Conservation (phyloP, 2,888 invertebrate species). For the Norana najaformis region DNA sequence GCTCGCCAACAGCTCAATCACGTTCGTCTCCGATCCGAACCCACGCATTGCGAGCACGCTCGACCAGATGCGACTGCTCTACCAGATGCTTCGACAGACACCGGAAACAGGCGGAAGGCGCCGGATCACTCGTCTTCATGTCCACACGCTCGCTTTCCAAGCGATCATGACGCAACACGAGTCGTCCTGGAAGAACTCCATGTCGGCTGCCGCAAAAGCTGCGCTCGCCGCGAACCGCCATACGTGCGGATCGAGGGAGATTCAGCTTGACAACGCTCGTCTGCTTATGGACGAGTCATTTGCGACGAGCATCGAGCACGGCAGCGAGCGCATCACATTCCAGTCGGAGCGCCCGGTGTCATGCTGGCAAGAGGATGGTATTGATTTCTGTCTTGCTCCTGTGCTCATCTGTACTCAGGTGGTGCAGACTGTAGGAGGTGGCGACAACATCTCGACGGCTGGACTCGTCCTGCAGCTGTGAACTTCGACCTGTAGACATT, state of each 20-base stretch:
- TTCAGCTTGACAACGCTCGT: constrained; percentile 68
- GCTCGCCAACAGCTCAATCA: constrained; percentile 73
- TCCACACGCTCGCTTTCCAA: constrained; percentile 85
- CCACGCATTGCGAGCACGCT: constrained; percentile 79
- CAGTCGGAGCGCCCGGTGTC: constrained; percentile 76
- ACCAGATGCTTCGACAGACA: constrained; percentile 55
- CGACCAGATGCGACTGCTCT: constrained; percentile 79
- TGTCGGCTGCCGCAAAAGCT: constrained; percentile 80
- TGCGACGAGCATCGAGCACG: constrained; percentile 64
- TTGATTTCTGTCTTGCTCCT: constrained; percentile 73
- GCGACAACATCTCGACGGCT: constrained; percentile 86
- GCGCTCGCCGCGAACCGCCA: constrained; percentile 80
- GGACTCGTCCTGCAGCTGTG: constrained; percentile 70
- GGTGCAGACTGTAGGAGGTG: constrained; percentile 81
- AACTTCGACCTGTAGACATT: neutral
- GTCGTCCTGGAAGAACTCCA: constrained; percentile 75
- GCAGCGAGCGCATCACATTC: constrained; percentile 68
- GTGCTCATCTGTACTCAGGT: constrained; percentile 82
- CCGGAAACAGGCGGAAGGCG: constrained; percentile 59
- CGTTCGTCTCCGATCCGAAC: constrained; percentile 76
- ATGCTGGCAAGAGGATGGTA: constrained; percentile 74
- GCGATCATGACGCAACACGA: constrained; percentile 75
- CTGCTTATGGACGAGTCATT: constrained; percentile 82
- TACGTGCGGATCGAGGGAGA: constrained; percentile 73
- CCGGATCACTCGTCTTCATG: constrained; percentile 75